A percentile compares a stretch with the other conserved stretches of the same genome.
phyloP scores from a whole-genome alignment of 2,888 invertebrate genomes.

The Synanthedon andrenaeformis region DNA sequence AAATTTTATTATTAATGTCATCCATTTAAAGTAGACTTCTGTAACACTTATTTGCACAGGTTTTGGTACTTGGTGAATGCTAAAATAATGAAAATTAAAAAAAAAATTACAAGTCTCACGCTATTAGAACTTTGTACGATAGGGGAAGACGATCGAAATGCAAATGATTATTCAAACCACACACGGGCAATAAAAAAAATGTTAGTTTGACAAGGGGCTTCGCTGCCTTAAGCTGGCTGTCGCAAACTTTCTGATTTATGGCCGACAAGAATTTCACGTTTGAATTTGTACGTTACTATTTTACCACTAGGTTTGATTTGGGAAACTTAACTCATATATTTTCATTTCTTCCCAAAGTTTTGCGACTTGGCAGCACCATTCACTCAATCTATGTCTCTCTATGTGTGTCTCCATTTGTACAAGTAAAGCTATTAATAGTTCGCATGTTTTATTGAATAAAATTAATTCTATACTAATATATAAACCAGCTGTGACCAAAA shows the following conservation, averaged over 20 bases:
- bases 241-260: neutral
- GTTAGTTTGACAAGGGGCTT: neutral
- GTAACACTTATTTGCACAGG: too few relatives aligned
- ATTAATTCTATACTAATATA: too few relatives aligned
- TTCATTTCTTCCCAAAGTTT: neutral
- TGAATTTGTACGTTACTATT: neutral
- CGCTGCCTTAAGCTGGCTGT: neutral
- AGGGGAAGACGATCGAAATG: neutral
- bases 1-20: too few relatives aligned
- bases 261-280: neutral
- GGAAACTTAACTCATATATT: neutral
- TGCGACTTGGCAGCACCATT: too few relatives aligned
- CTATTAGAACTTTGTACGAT: neutral
- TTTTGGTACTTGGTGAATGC: too few relatives aligned
- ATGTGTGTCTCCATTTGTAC: too few relatives aligned
- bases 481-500: too few relatives aligned
- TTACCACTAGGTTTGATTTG: neutral
- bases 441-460: too few relatives aligned
- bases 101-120: neutral
- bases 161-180: neutral
- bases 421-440: too few relatives aligned
- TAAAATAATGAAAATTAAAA: neutral
- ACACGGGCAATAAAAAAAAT: neutral
- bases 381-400: too few relatives aligned
- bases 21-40: too few relatives aligned